Evolutionary conservation across 2,113 vertebrate genomes (phyloP).

Genomic region (Shinisaurus crocodilurus): DNA sequence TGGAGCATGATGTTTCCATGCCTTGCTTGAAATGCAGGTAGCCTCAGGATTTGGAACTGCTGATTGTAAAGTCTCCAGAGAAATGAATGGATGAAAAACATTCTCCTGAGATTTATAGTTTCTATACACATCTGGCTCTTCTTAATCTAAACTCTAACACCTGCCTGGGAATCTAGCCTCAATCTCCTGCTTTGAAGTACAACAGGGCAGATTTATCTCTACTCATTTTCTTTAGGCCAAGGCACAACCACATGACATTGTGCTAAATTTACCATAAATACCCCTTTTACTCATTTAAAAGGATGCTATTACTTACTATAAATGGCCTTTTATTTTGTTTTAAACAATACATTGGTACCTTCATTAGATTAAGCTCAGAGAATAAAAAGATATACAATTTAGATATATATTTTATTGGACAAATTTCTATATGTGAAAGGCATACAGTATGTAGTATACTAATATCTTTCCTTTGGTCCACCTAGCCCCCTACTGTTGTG

Average conservation of each 20-base stretch:
- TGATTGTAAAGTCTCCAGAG: constrained; percentile 74
- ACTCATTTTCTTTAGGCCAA: constrained; percentile 57
- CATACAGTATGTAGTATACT: not conserved
- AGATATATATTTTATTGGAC: not conserved
- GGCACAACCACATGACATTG: constrained; percentile 49
- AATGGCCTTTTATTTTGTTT: not conserved
- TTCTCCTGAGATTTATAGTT: constrained; percentile 65
- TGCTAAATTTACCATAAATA: constrained; percentile 61
- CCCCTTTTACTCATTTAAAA: constrained; percentile 63
- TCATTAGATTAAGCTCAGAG: not conserved
- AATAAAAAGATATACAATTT: not conserved
- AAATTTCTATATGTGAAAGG: not conserved
- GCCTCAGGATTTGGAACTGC: constrained; percentile 79
- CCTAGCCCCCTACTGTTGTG: not conserved
- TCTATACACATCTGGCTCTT: constrained; percentile 75
- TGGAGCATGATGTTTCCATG: constrained; percentile 65
- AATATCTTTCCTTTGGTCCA: not conserved
- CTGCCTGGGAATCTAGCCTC: constrained; percentile 70
- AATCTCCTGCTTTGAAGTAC: constrained; percentile 63
- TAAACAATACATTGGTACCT: not conserved
- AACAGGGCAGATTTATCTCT: constrained; percentile 58
- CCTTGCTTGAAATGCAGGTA: constrained; percentile 70
- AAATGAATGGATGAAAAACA: constrained; percentile 80
- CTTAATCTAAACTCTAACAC: constrained; percentile 76
- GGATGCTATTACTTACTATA: constrained; percentile 54